Conservation (phyloP, 2,113 vertebrate genomes). For the Mormoops blainvillei region DNA sequence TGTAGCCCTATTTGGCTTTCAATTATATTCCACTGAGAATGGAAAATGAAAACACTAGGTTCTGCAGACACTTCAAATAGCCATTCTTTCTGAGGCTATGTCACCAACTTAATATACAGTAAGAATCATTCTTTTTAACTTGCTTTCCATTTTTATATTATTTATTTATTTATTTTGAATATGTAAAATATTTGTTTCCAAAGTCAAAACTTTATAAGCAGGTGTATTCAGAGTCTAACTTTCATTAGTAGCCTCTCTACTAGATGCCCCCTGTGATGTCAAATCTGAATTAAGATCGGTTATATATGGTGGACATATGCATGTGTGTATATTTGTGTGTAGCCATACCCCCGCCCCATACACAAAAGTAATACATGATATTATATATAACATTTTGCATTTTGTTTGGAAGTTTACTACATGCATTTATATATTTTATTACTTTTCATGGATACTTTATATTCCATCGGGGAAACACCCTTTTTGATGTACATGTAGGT, state of each 20-base stretch:
- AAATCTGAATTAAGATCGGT: not conserved
- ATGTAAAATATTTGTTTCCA: not conserved
- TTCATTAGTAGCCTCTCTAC: not conserved
- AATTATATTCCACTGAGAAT: not conserved
- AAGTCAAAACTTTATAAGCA: not conserved
- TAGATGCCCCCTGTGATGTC: not conserved
- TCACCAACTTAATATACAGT: not conserved
- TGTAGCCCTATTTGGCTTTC: not conserved
- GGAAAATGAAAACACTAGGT: not conserved
- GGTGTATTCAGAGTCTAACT: not conserved
- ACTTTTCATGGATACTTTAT: not conserved
- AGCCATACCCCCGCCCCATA: not conserved
- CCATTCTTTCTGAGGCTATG: not conserved
- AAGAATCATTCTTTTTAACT: not conserved
- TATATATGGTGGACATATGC: not conserved
- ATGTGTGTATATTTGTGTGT: not conserved
- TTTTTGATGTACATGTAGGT: not conserved
- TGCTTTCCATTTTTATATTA: not conserved
- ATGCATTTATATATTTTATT: not conserved
- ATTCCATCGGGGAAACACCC: not conserved
- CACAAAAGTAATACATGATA: not conserved
- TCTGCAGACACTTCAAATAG: not conserved
- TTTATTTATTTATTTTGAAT: not conserved
- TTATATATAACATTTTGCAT: not conserved
- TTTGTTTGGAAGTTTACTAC: not conserved